Percentiles rank a stretch among this genome's conserved stretches.
Evolutionary conservation across 2,888 invertebrate species (phyloP).

Genomic region (Agriopis aurantiaria): DNA sequence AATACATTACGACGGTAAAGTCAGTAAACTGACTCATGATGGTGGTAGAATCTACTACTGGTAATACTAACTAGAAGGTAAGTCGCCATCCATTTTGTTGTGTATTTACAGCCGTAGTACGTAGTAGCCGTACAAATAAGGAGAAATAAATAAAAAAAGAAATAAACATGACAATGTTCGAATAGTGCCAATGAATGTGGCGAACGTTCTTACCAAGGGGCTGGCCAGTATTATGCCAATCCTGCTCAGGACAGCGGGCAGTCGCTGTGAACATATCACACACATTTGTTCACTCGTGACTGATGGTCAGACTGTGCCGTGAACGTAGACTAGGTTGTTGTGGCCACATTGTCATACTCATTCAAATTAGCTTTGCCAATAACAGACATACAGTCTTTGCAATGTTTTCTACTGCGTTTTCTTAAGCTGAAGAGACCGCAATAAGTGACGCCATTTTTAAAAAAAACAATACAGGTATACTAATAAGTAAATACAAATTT

Average conservation of each 20-base stretch:
- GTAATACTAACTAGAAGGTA: too few species aligned
- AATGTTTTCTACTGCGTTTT: conserved; percentile 74
- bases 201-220: conserved; percentile 94
- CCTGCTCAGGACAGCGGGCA: conserved; percentile 98
- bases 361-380: conserved; percentile 23
- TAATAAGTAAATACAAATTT: too few species aligned
- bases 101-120: conserved; percentile 33
- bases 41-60: conserved; percentile 16
- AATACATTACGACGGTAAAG: not conserved
- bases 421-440: conserved; percentile 2
- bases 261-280: conserved; percentile 94
- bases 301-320: conserved; percentile 81
- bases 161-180: conserved; percentile 60
- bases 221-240: conserved; percentile 98
- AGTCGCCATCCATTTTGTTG: conserved; percentile 22
- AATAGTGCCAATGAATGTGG: conserved; percentile 83
- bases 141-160: conserved; percentile 32
- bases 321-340: conserved; percentile 81
- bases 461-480: too few species aligned
- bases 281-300: conserved; percentile 86
- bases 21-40: conserved; percentile 16
- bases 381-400: conserved; percentile 67
- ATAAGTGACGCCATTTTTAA: too few species aligned
- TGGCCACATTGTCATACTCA: conserved; percentile 65
- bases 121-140: conserved; percentile 22